Percentiles rank a stretch among this genome's conserved stretches.
Evolutionary conservation across 2,888 invertebrate species (phyloP).

Genomic region (Catocala nupta): DNA sequence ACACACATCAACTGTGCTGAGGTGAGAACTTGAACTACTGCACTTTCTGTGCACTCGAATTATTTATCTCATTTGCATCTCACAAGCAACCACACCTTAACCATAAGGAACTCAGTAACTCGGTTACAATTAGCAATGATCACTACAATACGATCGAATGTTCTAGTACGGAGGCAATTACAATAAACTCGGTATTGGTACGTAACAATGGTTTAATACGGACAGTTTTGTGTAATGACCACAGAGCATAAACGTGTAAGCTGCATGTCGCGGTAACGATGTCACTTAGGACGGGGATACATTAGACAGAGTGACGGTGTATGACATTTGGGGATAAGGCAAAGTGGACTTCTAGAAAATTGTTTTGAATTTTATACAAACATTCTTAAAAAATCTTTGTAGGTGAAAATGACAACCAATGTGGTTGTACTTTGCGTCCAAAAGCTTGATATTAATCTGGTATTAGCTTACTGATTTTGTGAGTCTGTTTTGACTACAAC

Average conservation of each 20-base stretch:
- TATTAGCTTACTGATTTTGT: too few species aligned
- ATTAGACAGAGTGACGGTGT: conserved; percentile 3
- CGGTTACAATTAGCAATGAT: conserved; percentile 22
- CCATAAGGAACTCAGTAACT: conserved; percentile 23
- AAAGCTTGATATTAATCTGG: too few species aligned
- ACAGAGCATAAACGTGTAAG: conserved; percentile 29
- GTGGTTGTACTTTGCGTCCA: too few species aligned
- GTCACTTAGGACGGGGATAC: conserved; percentile 27
- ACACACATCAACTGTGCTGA: too few species aligned
- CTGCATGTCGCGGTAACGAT: conserved; percentile 45
- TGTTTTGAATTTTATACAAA: too few species aligned
- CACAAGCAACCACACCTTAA: conserved; percentile 13
- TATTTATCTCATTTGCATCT: conserved; percentile 13
- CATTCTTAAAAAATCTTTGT: too few species aligned
- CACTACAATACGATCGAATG: conserved; percentile 13
- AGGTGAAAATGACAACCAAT: too few species aligned
- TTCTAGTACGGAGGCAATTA: conserved; percentile 26
- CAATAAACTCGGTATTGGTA: conserved; percentile 28
- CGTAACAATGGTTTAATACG: conserved; percentile 41
- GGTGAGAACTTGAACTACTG: too few species aligned
- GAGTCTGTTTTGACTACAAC: too few species aligned
- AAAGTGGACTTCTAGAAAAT: too few species aligned
- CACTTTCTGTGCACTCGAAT: too few species aligned
- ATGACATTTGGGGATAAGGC: neutral
- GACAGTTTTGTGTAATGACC: conserved; percentile 31